Base-by-base conservation (phyloP, 2,113 vertebrate genomes). In the Syrrhaptes paradoxus region DNA sequence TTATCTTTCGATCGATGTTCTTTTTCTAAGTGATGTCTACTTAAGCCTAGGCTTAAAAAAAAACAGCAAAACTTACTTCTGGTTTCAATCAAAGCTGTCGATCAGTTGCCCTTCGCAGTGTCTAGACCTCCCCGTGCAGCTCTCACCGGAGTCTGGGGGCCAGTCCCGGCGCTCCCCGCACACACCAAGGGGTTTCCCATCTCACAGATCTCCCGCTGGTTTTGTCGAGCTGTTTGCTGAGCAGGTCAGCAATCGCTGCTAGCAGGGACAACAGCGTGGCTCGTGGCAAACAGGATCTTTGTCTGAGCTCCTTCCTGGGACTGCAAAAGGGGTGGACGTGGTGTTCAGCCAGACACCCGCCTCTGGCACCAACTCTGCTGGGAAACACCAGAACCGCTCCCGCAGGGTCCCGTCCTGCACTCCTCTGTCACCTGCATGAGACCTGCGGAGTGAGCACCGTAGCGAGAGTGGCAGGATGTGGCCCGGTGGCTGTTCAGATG, bases 1-100 rank as follows among this genome's bases (percentile, higher is more conserved):
- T 87, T 95, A 86, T 85, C 75, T 87, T 94, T 72, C 13, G 1
- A 94, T 95, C 25, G 0, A 32, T 78, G 74, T 80, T 80, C 26
- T 36, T 79, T 75, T 93, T 81, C 81, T 82, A 95, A 89, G 68
- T n/a, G 63, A 70, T 84, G 78, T 68, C 72, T 72, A 46, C 76
- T 89, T 85, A 74, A 91, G 68, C 63, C 61, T 49, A 38, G 28
- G 36, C 78, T 90, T 66, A 29, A 66, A 83, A 89, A 61, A 68
- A n/a, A 55, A 25, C 20, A 62, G 48, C 49, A 83, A 85, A 81
- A 63, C 22, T 74, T 36, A 43, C 65, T 62, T 72, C 54, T 70
- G 34, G 43, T 88, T 87, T 91, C 74, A 96, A 63, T 92, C 74
- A 92, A 46, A 92, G 32, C n/a, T 55, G 43, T 70, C 54, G 3